phyloP scores from a whole-genome alignment of 2,797 vertebrate species.

The Eidolon dupreanum region DNA sequence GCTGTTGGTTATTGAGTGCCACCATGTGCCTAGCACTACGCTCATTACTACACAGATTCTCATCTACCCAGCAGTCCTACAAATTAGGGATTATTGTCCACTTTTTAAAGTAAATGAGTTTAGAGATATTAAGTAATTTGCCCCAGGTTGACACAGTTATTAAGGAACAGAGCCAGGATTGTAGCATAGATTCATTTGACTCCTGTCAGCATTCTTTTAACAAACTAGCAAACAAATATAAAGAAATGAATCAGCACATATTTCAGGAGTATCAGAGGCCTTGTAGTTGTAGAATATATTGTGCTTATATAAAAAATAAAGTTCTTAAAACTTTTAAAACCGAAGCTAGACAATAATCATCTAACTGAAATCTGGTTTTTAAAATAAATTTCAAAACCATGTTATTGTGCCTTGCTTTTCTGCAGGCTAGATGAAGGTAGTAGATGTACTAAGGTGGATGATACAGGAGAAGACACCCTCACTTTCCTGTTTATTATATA shows the following conservation, averaged over 20 bases:
- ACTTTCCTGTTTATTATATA: slow-evolving; percentile 1
- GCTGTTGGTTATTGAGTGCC: neutral
- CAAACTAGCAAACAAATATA: slow-evolving; percentile 18
- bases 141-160: neutral
- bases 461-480: neutral
- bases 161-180: slow-evolving; percentile 21
- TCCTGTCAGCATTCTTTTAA: slow-evolving; percentile 52
- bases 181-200: slow-evolving; percentile 39
- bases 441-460: neutral
- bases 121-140: slow-evolving; percentile 12
- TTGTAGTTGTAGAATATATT: slow-evolving; percentile 27
- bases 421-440: neutral
- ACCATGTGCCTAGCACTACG: neutral
- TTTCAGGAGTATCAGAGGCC: neutral
- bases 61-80: neutral
- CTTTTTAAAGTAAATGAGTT: slow-evolving; percentile 21
- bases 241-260: neutral
- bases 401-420: slow-evolving; percentile 3
- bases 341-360: neutral
- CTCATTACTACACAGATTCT: neutral
- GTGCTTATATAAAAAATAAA: slow-evolving; percentile 7
- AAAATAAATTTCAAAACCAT: neutral
- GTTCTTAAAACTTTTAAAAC: slow-evolving; percentile 5
- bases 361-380: neutral
- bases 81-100: neutral